Evolutionary conservation across 2,888 invertebrate species (phyloP), one percentile per base, ranked within the genome.

Genomic region (Plemyria rubiginata): DNA sequence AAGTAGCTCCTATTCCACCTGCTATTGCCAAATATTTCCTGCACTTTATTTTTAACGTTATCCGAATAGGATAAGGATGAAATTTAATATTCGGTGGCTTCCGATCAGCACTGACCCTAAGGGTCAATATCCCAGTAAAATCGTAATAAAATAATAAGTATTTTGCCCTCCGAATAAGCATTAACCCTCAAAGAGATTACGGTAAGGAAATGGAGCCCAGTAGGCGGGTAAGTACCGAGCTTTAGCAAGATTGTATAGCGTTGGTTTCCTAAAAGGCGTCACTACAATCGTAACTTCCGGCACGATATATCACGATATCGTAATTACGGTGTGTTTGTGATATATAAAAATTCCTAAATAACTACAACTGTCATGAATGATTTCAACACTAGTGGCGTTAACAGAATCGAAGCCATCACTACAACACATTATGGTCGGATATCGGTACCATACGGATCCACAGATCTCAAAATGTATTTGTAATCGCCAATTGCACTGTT

Each of bases 181-280:
- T 79, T 79, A 80, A 79, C 78, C 76, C 72, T 76, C 70, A 77
- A 78, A 77, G 71, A 77, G 77, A 78, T 80, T 76, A 75, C 72
- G 70, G 65, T 68, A 68, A 79, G 75, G 75, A 76, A 79, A 79
- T 76, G 76, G 72, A 73, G 68, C 70, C 67, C 70, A 71, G 48
- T 41, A 54, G 68, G 72, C 67, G 71, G 70, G 49, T 70, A 65
- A 71, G 64, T 71, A 74, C 69, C 62, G 73, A 64, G 60, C 54
- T 77, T 76, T 73, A 32, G 50, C 75, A 75, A 73, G 71, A 77
- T 62, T 62, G 53, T 57, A 58, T 60, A 40, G 48, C 36, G 16
- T 38, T 32, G 13, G 48, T 12, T 48, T 22, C 22, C 22, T 55
- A 40, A 11, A 22, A 55, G 13, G 4, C 32, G 50, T 50, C 45